Evolutionary conservation across 2,797 vertebrate genomes (phyloP).

Genomic region (Alectoris magna): DNA sequence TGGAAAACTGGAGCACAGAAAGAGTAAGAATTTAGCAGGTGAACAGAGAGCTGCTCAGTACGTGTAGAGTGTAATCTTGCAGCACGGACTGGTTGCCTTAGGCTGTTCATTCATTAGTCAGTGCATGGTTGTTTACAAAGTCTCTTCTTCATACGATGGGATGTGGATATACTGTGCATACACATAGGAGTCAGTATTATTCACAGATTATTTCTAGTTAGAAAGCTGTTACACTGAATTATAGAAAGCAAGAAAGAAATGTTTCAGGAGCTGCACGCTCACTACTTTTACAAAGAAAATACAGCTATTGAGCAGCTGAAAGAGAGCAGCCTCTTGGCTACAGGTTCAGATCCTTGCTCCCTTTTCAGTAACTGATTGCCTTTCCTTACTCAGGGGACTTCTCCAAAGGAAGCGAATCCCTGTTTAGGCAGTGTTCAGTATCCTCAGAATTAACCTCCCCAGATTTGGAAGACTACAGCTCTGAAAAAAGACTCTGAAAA

Average conservation of each 20-base stretch:
- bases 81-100: neutral
- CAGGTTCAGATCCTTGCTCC: neutral
- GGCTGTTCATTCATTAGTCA: neutral
- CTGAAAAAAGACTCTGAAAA: neutral
- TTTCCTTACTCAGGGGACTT: neutral
- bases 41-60: neutral
- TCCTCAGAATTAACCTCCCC: neutral
- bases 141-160: neutral
- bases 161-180: neutral
- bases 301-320: neutral
- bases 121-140: neutral
- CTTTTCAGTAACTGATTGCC: neutral
- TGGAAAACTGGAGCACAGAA: neutral
- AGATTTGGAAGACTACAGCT: neutral
- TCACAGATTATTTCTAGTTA: neutral
- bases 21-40: slow-evolving; percentile 5
- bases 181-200: neutral
- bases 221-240: neutral
- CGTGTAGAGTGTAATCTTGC: neutral
- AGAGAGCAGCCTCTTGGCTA: neutral
- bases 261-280: neutral
- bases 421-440: neutral
- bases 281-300: neutral
- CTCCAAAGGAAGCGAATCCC: neutral
- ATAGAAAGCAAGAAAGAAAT: neutral